These are phyloP conservation scores for Notocelia uddmanniana DNA, from an alignment of 2,888 invertebrate genomes.

Conservation along the genomic window DNA sequence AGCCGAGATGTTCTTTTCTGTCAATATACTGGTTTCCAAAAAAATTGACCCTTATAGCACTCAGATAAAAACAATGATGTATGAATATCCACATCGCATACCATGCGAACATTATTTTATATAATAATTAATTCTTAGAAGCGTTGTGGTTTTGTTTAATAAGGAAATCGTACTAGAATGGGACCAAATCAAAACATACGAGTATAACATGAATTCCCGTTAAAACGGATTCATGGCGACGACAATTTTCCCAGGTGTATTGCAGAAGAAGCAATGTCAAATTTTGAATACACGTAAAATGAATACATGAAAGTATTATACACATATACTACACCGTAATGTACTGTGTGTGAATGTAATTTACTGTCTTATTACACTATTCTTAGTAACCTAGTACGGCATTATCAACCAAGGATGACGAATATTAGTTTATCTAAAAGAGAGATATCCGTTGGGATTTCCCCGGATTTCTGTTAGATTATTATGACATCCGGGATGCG, in stretches of 20 bases:
- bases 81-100: too few species aligned
- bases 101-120: not conserved
- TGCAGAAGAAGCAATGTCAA: too few species aligned
- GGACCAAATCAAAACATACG: slow-evolving; percentile 2
- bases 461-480: not conserved
- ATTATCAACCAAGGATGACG: not conserved
- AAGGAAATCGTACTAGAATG: not conserved
- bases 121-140: slow-evolving; percentile 2
- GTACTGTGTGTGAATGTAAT: too few species aligned
- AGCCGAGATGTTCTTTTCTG: too few species aligned
- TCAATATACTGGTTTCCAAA: too few species aligned
- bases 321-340: too few species aligned
- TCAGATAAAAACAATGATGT: too few species aligned
- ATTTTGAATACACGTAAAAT: too few species aligned
- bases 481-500: not conserved
- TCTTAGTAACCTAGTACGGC: not conserved
- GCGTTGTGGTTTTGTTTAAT: not conserved
- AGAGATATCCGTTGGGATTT: not conserved
- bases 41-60: too few species aligned
- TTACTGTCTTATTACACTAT: not conserved
- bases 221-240: not conserved
- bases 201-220: not conserved
- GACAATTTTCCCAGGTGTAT: not conserved
- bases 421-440: not conserved
- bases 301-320: too few species aligned